A percentile compares a stretch with the other conserved stretches of the same genome.
phyloP scores from a whole-genome alignment of 2,888 invertebrate genomes.

The Athripsodes cinereus region DNA sequence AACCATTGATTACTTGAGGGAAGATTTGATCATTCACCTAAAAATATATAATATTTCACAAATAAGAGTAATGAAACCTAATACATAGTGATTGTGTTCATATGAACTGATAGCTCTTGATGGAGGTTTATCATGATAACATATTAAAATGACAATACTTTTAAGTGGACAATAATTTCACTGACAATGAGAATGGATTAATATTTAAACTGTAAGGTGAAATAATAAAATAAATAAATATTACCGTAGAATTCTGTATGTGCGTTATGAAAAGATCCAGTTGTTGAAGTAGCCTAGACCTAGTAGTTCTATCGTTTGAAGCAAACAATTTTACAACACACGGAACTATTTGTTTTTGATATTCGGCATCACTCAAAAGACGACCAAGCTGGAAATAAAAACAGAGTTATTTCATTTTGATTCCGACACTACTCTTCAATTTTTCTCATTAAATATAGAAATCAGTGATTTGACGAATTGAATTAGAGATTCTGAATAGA shows the following conservation, averaged over 20 bases:
- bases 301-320: conserved; percentile 91
- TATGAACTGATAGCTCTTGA: no score
- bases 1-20: conserved; percentile 90
- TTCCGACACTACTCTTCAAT: no score
- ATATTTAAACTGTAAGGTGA: not conserved
- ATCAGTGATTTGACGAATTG: no score
- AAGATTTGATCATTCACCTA: conserved; percentile 93
- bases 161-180: no score
- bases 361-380: conserved; percentile 82
- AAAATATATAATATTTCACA: conserved; percentile 32
- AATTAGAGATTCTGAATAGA: no score
- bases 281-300: conserved; percentile 89
- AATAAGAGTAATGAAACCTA: no score
- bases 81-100: no score
- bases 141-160: no score
- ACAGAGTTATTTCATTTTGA: no score
- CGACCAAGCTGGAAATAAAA: conserved; percentile 71
- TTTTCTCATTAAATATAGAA: no score
- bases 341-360: conserved; percentile 94
- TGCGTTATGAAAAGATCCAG: conserved; percentile 85
- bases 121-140: no score
- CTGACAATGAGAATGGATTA: no score
- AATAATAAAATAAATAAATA: conserved; percentile 15
- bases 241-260: conserved; percentile 65
- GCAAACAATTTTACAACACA: conserved; percentile 95